Evolutionary conservation across 2,888 invertebrate species (phyloP), one percentile per base, ranked within the genome.

Genomic region (Poecilus cupreus): DNA sequence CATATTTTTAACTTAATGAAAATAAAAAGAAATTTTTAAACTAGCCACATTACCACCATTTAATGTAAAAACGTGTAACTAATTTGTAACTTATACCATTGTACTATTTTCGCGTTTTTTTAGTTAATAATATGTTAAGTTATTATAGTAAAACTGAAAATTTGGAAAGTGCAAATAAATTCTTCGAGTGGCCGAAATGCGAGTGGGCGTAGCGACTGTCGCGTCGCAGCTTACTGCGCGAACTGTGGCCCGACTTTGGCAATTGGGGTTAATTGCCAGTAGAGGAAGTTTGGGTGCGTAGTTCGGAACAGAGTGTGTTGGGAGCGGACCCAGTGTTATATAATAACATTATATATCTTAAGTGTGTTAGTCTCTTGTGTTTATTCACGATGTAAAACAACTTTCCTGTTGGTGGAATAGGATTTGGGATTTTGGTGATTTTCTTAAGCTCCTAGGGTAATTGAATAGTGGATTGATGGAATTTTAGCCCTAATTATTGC

Each of bases 301-400:
- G 74, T 51, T 51, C 49, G 51, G 26, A 74, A 60, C 43, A 18
- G 26, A 60, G 60, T 26, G 26, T 18, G 64, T 18, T 68, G 37
- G 18, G 13, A 68, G 37, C 32, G 37, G 37, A 68, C 64, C 78
- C 46, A 18, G 26, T 64, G 16, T 60, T 43, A 60, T 24, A 39
- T 78, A 78, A 78, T 78, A 78, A 78, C 60, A 78, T 78, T 64
- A 77, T 60, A 78, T 57, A 78, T 78, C 64, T 78, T 78, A 78
- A 78, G 43, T 64, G 24, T 78, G 64, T 78, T 78, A 43, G 60
- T 57, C 78, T 78, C 43, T 46, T 78, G 43, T 64, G 64, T 78
- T 78, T 78, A 57, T 46, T 60, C 78, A 64, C 54, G 43, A 37
- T 68, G 37, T 64, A 68, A 32, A 68, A 68, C 64, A 68, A 68